Evolutionary conservation across 2,888 invertebrate genomes (phyloP).

Genomic region (Aphidius colemani): DNA sequence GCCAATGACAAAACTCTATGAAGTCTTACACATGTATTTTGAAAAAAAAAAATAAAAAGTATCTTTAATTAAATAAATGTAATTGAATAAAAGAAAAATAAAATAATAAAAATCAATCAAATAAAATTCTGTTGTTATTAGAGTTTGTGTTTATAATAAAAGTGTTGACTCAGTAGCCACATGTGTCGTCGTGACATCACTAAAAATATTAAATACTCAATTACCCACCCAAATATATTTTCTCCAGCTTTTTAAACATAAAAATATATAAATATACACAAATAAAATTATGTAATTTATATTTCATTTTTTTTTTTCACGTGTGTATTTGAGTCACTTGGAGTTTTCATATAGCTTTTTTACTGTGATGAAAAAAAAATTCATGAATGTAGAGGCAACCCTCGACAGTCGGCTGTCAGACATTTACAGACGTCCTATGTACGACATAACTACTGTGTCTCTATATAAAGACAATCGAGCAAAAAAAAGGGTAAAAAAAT

Average conservation of each 20-base stretch:
- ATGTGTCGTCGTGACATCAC: constrained; percentile 35
- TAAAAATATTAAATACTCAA: constrained; percentile 32
- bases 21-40: no score
- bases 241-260: constrained; percentile 35
- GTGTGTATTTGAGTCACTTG: neutral
- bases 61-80: no score
- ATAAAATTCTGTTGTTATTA: no score
- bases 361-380: no score
- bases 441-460: neutral
- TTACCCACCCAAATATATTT: constrained; percentile 41
- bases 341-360: no score
- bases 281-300: neutral
- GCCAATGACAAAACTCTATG: no score
- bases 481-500: neutral
- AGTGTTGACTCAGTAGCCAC: constrained; percentile 36
- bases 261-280: constrained; percentile 15
- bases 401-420: neutral
- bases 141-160: neutral
- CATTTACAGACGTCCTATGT: neutral
- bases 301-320: neutral
- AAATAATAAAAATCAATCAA: neutral
- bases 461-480: neutral
- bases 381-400: no score
- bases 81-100: no score
- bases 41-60: no score